These are phyloP conservation scores for Lordiphosa mommai DNA, from an alignment of 1,140 invertebrate species.

Conservation along the genomic window DNA sequence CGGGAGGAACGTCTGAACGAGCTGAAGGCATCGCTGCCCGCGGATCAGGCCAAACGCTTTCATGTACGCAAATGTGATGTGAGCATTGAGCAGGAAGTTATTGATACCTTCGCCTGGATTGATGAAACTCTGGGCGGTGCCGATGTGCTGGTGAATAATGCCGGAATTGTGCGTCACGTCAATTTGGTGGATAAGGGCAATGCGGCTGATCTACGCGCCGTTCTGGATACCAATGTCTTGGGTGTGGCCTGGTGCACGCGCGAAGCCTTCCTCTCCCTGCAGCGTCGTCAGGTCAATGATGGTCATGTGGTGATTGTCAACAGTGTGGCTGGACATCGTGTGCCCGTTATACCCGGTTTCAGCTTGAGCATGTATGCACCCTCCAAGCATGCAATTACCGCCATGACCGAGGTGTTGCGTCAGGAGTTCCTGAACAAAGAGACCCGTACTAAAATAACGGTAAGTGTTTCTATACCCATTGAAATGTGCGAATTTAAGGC, in stretches of 20 bases:
- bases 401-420: conserved; percentile 83
- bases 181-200: conserved; percentile 28
- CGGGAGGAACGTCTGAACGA: conserved; percentile 81
- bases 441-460: conserved; percentile 84
- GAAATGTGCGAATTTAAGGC: background rate
- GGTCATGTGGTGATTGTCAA: conserved; percentile 88
- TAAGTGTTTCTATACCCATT: conserved; percentile 12
- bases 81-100: conserved; percentile 83
- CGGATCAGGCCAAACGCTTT: conserved; percentile 74
- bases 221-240: conserved; percentile 85
- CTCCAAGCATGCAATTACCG: conserved; percentile 86
- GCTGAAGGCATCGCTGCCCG: conserved; percentile 47
- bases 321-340: conserved; percentile 81
- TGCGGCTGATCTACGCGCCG: conserved; percentile 28
- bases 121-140: conserved; percentile 83
- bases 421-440: conserved; percentile 83
- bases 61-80: conserved; percentile 83
- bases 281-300: conserved; percentile 82
- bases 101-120: conserved; percentile 84
- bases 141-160: conserved; percentile 88
- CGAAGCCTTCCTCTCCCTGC: conserved; percentile 85
- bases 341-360: conserved; percentile 68
- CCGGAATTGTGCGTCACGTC: conserved; percentile 81
- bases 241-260: conserved; percentile 84
- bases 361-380: conserved; percentile 82